A percentile compares a stretch with the other conserved stretches of the same genome.
Conservation (phyloP, 2,113 vertebrate species). For the Sphaerodactylus townsendi region DNA sequence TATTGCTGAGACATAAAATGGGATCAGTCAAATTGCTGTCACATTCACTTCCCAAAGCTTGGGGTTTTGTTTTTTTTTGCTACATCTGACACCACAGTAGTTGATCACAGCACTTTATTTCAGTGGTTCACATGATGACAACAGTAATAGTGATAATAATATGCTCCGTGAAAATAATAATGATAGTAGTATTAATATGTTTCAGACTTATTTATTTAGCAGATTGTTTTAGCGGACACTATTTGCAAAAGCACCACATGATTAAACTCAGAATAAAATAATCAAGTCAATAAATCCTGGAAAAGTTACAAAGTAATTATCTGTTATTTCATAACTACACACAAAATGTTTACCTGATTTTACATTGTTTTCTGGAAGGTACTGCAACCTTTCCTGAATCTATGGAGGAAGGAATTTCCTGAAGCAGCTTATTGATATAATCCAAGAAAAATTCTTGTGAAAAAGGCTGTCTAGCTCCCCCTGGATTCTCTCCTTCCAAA, state of each 20-base stretch:
- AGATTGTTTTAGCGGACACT: neutral
- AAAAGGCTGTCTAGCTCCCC: no score
- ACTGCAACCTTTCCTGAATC: no score
- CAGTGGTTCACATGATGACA: neutral
- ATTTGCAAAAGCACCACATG: neutral
- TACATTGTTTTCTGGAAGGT: neutral
- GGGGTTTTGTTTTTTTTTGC: no score
- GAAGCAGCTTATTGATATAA: no score
- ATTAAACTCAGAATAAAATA: neutral
- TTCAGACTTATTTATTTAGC: neutral
- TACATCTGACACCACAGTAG: neutral
- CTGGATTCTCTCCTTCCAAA: no score
- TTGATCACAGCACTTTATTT: neutral
- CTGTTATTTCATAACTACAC: neutral
- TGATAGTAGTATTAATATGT: no score
- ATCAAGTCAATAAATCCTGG: neutral
- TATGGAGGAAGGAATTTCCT: no score
- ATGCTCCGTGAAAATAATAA: no score
- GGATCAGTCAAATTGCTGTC: neutral
- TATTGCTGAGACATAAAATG: neutral
- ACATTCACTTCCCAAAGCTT: neutral
- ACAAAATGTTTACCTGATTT: neutral
- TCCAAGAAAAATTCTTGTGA: no score
- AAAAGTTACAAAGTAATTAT: neutral
- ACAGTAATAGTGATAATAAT: neutral